Conservation (phyloP, 2,113 vertebrate species). For the Leuciscus idus region DNA sequence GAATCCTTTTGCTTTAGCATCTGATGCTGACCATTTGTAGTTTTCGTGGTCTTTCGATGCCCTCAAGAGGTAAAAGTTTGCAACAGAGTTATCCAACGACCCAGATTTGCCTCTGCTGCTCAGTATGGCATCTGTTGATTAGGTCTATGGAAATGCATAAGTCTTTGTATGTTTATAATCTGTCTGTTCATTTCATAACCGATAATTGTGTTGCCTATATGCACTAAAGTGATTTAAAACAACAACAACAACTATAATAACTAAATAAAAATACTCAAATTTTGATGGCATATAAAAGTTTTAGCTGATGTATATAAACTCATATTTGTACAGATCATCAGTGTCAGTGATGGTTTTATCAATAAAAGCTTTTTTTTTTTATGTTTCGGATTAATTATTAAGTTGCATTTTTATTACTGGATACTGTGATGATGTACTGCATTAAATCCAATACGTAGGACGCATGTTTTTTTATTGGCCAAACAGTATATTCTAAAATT, state of each 20-base stretch:
- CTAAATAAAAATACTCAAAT: not conserved
- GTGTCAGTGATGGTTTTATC: not conserved
- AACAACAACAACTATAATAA: not conserved
- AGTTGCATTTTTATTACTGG: not conserved
- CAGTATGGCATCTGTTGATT: not conserved
- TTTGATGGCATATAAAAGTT: not conserved
- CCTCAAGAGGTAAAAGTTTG: slow-evolving; percentile 19
- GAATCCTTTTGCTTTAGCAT: not conserved
- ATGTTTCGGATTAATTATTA: too few relatives aligned
- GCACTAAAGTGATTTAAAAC: not conserved
- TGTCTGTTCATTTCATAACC: not conserved
- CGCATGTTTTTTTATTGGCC: too few relatives aligned
- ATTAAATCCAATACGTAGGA: too few relatives aligned
- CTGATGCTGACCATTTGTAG: not conserved
- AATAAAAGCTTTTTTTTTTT: not conserved
- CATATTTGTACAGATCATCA: not conserved
- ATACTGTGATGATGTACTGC: not conserved
- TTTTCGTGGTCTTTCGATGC: not conserved
- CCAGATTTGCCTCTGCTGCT: not conserved
- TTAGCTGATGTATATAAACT: not conserved
- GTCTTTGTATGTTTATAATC: not conserved
- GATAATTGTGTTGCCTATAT: not conserved
- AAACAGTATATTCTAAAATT: too few relatives aligned
- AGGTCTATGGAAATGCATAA: not conserved
- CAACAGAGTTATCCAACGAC: not conserved